Evolutionary conservation across 2,113 vertebrate genomes (phyloP).

Genomic region (Lagopus muta): DNA sequence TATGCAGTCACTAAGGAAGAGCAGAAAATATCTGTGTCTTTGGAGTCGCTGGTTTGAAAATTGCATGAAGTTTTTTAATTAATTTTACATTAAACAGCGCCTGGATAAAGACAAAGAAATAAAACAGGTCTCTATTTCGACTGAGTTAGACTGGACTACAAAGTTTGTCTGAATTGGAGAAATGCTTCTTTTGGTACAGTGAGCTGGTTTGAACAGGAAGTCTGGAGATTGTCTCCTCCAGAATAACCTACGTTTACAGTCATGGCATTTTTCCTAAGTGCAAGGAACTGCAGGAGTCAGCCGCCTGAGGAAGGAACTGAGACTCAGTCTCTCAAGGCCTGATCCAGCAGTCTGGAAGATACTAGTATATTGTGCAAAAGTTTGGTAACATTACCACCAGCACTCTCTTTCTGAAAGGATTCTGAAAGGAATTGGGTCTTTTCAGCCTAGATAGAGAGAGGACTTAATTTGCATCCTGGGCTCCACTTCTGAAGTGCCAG

Average conservation of each 20-base stretch:
- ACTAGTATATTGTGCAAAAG: not conserved
- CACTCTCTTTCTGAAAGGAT: not conserved
- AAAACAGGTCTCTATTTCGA: constrained; percentile 62
- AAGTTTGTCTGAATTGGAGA: constrained; percentile 48
- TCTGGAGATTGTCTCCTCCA: constrained; percentile 66
- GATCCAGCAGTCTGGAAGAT: not conserved
- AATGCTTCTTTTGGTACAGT: constrained; percentile 22
- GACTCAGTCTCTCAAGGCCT: not conserved
- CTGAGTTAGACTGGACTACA: constrained; percentile 35
- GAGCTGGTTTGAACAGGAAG: constrained; percentile 58
- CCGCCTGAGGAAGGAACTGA: not conserved
- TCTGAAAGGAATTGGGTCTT: not conserved
- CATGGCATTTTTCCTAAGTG: not conserved
- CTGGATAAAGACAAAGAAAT: constrained; percentile 58
- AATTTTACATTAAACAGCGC: constrained; percentile 63
- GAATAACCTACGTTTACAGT: constrained; percentile 1
- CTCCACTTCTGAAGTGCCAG: not conserved
- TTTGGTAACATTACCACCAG: not conserved
- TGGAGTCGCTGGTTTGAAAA: constrained; percentile 9
- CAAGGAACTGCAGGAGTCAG: not conserved
- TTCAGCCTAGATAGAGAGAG: not conserved
- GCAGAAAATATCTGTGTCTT: not conserved
- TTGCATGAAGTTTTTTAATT: not conserved
- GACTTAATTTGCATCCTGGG: not conserved
- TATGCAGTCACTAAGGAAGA: not conserved